A percentile compares a stretch with the other conserved stretches of the same genome.
These are phyloP conservation scores for Anthonomus grandis DNA, from an alignment of 1,140 invertebrate genomes.

Conservation along the genomic window DNA sequence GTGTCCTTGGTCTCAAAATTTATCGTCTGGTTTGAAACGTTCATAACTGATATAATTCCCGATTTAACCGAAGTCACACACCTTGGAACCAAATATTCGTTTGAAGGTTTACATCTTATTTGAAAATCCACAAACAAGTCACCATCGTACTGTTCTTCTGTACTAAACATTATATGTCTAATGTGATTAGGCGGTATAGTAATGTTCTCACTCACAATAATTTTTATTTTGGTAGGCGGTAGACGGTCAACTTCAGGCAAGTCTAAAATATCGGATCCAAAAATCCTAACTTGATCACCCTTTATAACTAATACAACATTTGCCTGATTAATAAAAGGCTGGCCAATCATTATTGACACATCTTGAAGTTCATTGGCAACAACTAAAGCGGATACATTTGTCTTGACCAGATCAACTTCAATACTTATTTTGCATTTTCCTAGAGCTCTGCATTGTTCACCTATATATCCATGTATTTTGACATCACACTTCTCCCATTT, in stretches of 20 bases:
- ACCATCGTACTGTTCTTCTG: background rate
- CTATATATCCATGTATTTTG: background rate
- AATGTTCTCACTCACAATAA: slow-evolving; percentile 17
- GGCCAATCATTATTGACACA: slow-evolving; percentile 29
- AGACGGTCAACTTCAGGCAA: slow-evolving; percentile 24
- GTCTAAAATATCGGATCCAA: slow-evolving; percentile 10
- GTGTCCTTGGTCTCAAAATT: background rate
- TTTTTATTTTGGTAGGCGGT: slow-evolving; percentile 15
- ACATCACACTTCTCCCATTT: background rate
- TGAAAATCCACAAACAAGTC: slow-evolving; percentile 5
- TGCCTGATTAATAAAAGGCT: slow-evolving; percentile 25
- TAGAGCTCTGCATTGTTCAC: background rate
- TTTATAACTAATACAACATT: slow-evolving; percentile 19
- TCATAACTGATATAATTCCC: slow-evolving; percentile 1
- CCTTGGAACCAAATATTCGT: background rate
- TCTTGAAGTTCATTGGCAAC: slow-evolving; percentile 24
- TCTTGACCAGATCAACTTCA: slow-evolving; percentile 22
- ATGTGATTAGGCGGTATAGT: slow-evolving; percentile 18
- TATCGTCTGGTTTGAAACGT: slow-evolving; percentile 1
- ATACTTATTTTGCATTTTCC: slow-evolving; percentile 3
- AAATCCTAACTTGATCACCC: slow-evolving; percentile 18
- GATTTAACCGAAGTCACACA: background rate
- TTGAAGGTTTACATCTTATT: background rate
- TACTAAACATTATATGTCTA: slow-evolving; percentile 1
- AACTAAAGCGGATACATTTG: slow-evolving; percentile 17